These are phyloP conservation scores for Psococerastis gibbosa DNA, from an alignment of 2,888 invertebrate species.

Conservation along the genomic window DNA sequence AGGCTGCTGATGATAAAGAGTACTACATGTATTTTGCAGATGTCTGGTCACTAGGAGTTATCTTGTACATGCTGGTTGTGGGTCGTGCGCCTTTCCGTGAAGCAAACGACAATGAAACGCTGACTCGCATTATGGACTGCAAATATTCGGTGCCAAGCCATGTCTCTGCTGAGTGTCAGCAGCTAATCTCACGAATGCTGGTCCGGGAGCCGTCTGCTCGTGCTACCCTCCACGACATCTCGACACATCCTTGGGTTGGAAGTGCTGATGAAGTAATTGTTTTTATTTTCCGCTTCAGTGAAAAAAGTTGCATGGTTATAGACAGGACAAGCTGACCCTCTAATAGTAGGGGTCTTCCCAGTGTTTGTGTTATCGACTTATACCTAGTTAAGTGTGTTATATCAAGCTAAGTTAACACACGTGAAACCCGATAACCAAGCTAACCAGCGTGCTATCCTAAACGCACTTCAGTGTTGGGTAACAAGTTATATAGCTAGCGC, in stretches of 20 bases:
- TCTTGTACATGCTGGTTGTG: slow-evolving; percentile 94
- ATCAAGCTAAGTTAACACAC: too few species aligned
- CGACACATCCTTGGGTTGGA: slow-evolving; percentile 66
- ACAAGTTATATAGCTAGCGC: too few species aligned
- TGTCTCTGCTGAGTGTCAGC: slow-evolving; percentile 69
- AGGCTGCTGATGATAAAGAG: too few species aligned
- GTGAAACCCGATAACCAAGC: too few species aligned
- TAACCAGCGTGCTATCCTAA: too few species aligned
- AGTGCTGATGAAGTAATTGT: slow-evolving; percentile 27
- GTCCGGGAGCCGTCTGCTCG: slow-evolving; percentile 84
- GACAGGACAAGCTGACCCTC: too few species aligned
- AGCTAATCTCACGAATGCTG: slow-evolving; percentile 80
- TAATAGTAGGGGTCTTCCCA: too few species aligned
- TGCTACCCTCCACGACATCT: slow-evolving; percentile 72
- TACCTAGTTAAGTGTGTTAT: too few species aligned
- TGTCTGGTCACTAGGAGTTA: slow-evolving; percentile 98
- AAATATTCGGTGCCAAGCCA: slow-evolving; percentile 84
- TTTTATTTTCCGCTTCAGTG: too few species aligned
- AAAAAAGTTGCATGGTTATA: too few species aligned
- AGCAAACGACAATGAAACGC: slow-evolving; percentile 96
- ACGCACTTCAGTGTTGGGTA: too few species aligned
- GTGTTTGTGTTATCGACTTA: too few species aligned
- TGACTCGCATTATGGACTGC: slow-evolving; percentile 99
- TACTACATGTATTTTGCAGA: slow-evolving; percentile 41
- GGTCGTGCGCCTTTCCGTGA: slow-evolving; percentile 97